These are phyloP conservation scores for Melipona beecheii DNA, from an alignment of 2,888 invertebrate genomes.

Conservation along the genomic window DNA sequence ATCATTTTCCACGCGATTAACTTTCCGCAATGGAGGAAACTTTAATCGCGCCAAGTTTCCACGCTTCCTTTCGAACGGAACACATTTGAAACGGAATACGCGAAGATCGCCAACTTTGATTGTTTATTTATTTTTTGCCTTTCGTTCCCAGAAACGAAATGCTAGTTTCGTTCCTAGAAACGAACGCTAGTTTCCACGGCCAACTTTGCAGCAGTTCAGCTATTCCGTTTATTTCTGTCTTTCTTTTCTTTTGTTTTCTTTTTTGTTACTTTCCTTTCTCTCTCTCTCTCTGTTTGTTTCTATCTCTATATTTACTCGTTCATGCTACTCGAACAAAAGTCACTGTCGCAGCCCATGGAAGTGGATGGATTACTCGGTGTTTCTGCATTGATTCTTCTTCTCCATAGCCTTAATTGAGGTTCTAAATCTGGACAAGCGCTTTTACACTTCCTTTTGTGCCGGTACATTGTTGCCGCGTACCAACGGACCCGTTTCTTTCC, in stretches of 20 bases:
- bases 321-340: slow-evolving; percentile 52
- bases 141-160: neutral
- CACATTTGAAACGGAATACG: slow-evolving; percentile 8
- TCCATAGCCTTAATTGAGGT: slow-evolving; percentile 51
- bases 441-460: slow-evolving; percentile 44
- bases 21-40: slow-evolving; percentile 2
- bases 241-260: neutral
- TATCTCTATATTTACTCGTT: slow-evolving; percentile 30
- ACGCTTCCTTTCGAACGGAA: neutral
- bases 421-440: slow-evolving; percentile 52
- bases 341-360: slow-evolving; percentile 45
- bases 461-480: slow-evolving; percentile 36
- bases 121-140: slow-evolving; percentile 25
- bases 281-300: neutral
- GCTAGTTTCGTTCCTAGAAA: slow-evolving; percentile 6
- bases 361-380: slow-evolving; percentile 56
- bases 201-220: neutral
- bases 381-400: slow-evolving; percentile 51
- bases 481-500: slow-evolving; percentile 27
- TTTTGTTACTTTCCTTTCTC: neutral
- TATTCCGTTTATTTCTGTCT: slow-evolving; percentile 24
- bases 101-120: slow-evolving; percentile 21
- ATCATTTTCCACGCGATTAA: slow-evolving; percentile 34
- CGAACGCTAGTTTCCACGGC: slow-evolving; percentile 21
- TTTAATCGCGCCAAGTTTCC: slow-evolving; percentile 12